Evolutionary conservation across 2,888 invertebrate genomes (phyloP).

Genomic region (Parascotia fuliginaria): DNA sequence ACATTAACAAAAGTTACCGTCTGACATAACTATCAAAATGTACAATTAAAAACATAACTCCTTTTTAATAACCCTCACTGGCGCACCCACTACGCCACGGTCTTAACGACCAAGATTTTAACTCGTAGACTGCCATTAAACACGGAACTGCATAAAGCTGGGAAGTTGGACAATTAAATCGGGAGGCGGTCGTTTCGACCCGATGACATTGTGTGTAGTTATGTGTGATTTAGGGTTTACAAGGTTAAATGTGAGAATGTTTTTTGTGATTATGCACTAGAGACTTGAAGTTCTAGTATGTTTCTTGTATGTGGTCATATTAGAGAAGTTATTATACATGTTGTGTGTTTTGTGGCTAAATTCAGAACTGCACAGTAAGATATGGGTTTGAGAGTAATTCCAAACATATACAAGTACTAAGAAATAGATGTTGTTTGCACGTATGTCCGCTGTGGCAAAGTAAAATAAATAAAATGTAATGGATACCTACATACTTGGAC

Average conservation of each 20-base stretch:
- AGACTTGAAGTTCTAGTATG: constrained; percentile 12
- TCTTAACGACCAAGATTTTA: constrained; percentile 48
- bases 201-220: constrained; percentile 51
- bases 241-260: constrained; percentile 34
- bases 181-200: constrained; percentile 61
- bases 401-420: neutral
- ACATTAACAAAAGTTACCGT: neutral
- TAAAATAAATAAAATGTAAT: no score
- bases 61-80: constrained; percentile 2
- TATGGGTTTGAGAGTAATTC: neutral
- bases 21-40: neutral
- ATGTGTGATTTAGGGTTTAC: constrained; percentile 30
- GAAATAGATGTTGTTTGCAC: no score
- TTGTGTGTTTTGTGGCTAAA: neutral
- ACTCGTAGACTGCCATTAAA: constrained; percentile 64
- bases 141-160: constrained; percentile 67
- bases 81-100: constrained; percentile 24
- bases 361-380: neutral
- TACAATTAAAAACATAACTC: constrained; percentile 2
- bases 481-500: no score
- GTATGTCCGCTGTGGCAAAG: no score
- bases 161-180: constrained; percentile 76
- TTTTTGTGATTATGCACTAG: constrained; percentile 14
- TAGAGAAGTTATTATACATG: neutral
- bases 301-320: constrained; percentile 4